Base-by-base conservation (phyloP, 2,113 vertebrate genomes). In the Xiphias gladius region DNA sequence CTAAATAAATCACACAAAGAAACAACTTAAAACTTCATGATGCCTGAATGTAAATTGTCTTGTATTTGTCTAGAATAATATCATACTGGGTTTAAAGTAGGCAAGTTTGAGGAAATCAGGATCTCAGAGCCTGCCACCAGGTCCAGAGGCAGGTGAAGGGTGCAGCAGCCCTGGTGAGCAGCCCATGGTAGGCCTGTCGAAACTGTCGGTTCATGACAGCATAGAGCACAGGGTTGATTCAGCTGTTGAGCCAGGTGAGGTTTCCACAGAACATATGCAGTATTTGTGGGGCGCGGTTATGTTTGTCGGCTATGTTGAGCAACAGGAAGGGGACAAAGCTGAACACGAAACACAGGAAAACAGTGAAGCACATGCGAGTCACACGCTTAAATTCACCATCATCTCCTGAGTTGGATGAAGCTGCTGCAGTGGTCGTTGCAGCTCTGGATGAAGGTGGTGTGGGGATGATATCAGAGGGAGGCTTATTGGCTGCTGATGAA, bases 181-280 rank as follows among this genome's bases (percentile, higher is more conserved):
- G 72, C 24, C 86, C 79, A 19, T 71, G 41, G n/a, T 97, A 97
- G 28, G 96, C 95, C 73, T 96, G 95, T 30, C 93, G 93, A 88
- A 98, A 97, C 83, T 97, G 97, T 1, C 95, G 92, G 90, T 97
- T 97, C 96, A 97, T 96, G 79, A 96, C 94, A 0, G 95, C 96
- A 2, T 97, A 98, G 59, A 98, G 95, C 32, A 97, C 65, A 0
- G 97, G 97, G 86, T 98, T 98, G 73, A 97, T 96, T 75, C 96
- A 97, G 75, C 95, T 95, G 71, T 97, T 98, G 69, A 97, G 94
- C 97, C 97, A 98, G 39, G 96, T 97, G 73, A 97, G 93, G 86
- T 97, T 97, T 61, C 96, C 96, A 16, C 95, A 95, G 14, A 97
- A 88, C 96, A 97, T 96, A 86, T 97, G 96, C 30, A 95, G 39